A percentile compares a stretch with the other conserved stretches of the same genome.
Conservation (phyloP, 2,888 invertebrate genomes). For the Zygothrica quintamaculata region DNA sequence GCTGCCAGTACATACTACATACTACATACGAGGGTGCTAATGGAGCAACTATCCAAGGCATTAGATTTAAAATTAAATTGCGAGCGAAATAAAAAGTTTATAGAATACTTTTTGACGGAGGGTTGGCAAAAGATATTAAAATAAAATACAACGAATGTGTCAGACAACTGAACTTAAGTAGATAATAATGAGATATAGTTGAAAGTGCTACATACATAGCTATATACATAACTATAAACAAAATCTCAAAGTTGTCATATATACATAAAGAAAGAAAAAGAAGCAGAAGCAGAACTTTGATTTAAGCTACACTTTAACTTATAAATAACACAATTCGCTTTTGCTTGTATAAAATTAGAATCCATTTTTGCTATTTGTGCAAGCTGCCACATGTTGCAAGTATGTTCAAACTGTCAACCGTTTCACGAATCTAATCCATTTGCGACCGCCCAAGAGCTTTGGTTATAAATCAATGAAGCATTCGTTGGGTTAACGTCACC, state of each 20-base stretch:
- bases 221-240: too few species aligned
- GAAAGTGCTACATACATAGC: too few species aligned
- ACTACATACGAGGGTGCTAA: constrained; percentile 53
- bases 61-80: constrained; percentile 64
- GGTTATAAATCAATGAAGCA: constrained; percentile 62
- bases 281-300: too few species aligned
- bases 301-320: too few species aligned
- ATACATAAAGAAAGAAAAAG: too few species aligned
- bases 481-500: constrained; percentile 26
- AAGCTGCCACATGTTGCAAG: constrained; percentile 17
- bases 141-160: not conserved
- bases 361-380: too few species aligned
- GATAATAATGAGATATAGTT: not conserved
- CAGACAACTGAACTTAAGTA: not conserved
- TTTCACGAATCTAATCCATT: constrained; percentile 63
- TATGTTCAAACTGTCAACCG: constrained; percentile 53
- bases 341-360: too few species aligned
- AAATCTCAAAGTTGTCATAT: too few species aligned
- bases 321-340: too few species aligned
- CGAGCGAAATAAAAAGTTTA: constrained; percentile 40
- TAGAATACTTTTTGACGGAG: not conserved
- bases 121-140: not conserved
- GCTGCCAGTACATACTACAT: not conserved
- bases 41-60: constrained; percentile 43
- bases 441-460: constrained; percentile 35